Base-by-base conservation (phyloP, 2,797 vertebrate genomes). In the Brotula barbata region DNA sequence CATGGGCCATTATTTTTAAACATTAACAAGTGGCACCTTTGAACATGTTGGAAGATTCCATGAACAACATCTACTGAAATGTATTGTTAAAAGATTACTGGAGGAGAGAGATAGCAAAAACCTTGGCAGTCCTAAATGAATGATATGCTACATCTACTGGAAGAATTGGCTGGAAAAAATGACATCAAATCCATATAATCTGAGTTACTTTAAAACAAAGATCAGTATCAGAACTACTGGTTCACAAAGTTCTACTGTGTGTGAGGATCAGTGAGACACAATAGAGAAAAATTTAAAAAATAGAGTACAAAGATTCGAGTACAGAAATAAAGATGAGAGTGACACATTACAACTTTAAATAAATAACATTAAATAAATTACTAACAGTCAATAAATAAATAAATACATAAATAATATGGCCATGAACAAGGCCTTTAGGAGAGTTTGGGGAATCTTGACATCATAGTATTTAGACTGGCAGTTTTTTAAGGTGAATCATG, bases 281-380 rank as follows among this genome's bases (percentile, higher is more conserved):
- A 40, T 20, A 81, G 59, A 70, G 15, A 14, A 39, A 39, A 39
- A n/a, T n/a, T 23, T 68, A 72, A 66, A 72, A 67, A 49, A 63
- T 49, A 70, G 50, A 74, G 69, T 62, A 73, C 75, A 82, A 62
- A 72, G 63, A 83, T 45, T 51, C 47, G 75, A 74, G 73, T 71
- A 82, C 67, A 78, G 82, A 87, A 81, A 82, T 71, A 75, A 84
- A 80, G 65, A 71, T 64, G 47, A 76, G 62, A 78, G 68, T 84
- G 74, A 87, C 80, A 84, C 72, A 73, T 81, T 76, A 85, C 78
- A 79, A 73, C 75, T 81, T 88, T 47, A 90, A 93, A 93, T 93
- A 93, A 93, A 92, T 93, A 92, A 72, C 82, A 90, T 88, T 86
- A 88, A 93, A 93, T 93, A 93, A 92, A 91, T 92, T 91, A 91